These are phyloP conservation scores for Xanthia icteritia DNA, from an alignment of 2,888 invertebrate genomes.

Conservation along the genomic window DNA sequence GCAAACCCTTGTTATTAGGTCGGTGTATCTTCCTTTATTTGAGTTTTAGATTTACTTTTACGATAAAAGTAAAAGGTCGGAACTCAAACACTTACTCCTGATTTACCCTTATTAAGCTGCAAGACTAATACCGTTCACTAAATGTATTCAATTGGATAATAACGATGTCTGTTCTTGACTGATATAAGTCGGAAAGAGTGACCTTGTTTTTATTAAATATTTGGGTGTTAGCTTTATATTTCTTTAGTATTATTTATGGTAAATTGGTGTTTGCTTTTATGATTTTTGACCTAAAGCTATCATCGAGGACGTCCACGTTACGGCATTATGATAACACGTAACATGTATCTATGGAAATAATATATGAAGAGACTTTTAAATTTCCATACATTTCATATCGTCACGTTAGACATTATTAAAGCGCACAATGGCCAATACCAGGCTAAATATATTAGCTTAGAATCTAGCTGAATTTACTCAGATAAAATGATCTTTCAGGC, in stretches of 20 bases:
- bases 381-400: not conserved
- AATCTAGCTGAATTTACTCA: not conserved
- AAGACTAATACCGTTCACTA: constrained; percentile 69
- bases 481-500: no score
- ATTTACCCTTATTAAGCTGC: constrained; percentile 71
- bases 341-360: no score
- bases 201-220: constrained; percentile 47
- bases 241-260: no score
- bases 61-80: constrained; percentile 49
- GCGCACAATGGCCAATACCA: not conserved
- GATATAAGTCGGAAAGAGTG: constrained; percentile 52
- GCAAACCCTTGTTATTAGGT: constrained; percentile 39
- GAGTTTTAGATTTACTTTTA: constrained; percentile 53
- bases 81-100: constrained; percentile 68
- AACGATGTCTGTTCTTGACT: constrained; percentile 70
- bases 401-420: not conserved
- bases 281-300: not conserved
- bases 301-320: not conserved
- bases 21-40: constrained; percentile 50
- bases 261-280: not conserved
- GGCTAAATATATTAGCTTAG: no score
- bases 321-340: not conserved
- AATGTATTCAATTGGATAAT: constrained; percentile 83
- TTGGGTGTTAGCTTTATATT: not conserved
- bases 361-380: no score